A percentile compares a stretch with the other conserved stretches of the same genome.
phyloP scores from a whole-genome alignment of 2,797 vertebrate species.

The Melanogrammus aeglefinus region DNA sequence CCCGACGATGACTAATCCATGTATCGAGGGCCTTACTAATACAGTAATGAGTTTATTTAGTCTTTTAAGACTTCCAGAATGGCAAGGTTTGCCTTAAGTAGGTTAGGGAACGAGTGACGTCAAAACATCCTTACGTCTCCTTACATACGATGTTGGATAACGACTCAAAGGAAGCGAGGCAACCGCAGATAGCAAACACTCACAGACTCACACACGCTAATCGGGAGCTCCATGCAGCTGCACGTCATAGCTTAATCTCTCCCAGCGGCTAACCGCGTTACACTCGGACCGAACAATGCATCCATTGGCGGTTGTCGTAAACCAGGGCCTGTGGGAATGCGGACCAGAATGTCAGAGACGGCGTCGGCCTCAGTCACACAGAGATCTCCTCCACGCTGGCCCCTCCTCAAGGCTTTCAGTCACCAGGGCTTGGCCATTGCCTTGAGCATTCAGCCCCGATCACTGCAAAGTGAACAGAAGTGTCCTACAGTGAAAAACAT shows the following conservation, averaged over 20 bases:
- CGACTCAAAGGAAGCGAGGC: not conserved
- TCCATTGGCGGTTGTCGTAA: constrained; percentile 14
- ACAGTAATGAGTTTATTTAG: not conserved
- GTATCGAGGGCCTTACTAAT: not conserved
- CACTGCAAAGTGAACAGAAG: not conserved
- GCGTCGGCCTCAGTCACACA: not conserved
- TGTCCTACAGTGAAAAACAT: not conserved
- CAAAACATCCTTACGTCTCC: not conserved
- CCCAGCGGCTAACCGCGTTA: constrained; percentile 27
- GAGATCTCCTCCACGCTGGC: not conserved
- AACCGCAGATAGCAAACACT: not conserved
- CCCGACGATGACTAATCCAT: not conserved
- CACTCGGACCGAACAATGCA: constrained; percentile 29
- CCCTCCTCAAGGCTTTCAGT: not conserved
- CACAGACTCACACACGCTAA: not conserved
- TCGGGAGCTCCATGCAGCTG: not conserved
- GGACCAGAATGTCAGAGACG: not conserved
- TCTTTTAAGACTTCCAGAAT: not conserved
- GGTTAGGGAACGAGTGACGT: not conserved
- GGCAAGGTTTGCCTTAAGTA: not conserved
- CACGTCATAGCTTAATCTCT: constrained; percentile 34
- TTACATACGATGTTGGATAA: not conserved
- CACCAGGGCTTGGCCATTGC: not conserved
- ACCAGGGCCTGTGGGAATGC: not conserved
- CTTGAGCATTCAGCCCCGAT: not conserved